These are phyloP conservation scores for Drosophila carrolli DNA, from an alignment of 1,140 invertebrate genomes.

Conservation along the genomic window DNA sequence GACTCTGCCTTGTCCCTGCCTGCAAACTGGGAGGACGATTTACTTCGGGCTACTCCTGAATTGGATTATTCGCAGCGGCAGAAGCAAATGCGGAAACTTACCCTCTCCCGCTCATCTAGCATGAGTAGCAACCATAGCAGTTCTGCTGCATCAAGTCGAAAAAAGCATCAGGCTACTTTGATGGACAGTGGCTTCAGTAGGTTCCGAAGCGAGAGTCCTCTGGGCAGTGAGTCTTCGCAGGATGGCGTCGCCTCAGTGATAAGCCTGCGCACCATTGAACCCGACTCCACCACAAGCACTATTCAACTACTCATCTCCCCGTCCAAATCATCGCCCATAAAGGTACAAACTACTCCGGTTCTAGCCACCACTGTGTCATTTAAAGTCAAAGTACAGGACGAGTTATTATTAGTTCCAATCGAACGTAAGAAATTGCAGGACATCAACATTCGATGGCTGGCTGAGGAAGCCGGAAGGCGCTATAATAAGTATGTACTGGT, in stretches of 20 bases:
- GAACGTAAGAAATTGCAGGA: conserved; percentile 86
- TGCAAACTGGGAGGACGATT: conserved; percentile 50
- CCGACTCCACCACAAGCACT: conserved; percentile 78
- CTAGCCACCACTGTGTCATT: conserved; percentile 84
- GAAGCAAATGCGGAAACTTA: conserved; percentile 61
- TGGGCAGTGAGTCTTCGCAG: conserved; percentile 65
- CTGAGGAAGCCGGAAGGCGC: conserved; percentile 88
- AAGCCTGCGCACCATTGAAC: conserved; percentile 66
- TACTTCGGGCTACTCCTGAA: conserved; percentile 35
- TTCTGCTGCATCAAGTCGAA: conserved; percentile 4
- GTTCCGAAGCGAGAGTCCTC: conserved; percentile 85
- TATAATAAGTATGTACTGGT: conserved; percentile 88
- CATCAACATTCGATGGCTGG: conserved; percentile 89
- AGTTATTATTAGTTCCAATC: conserved; percentile 88
- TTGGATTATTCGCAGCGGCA: conserved; percentile 50
- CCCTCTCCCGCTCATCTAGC: conserved; percentile 59
- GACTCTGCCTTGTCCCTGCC: conserved; percentile 38
- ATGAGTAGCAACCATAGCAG: conserved; percentile 55
- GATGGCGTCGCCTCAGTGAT: conserved; percentile 46
- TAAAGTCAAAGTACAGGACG: conserved; percentile 88
- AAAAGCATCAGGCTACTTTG: conserved; percentile 70
- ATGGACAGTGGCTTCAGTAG: conserved; percentile 80
- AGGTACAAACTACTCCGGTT: conserved; percentile 57
- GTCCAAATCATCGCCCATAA: conserved; percentile 65
- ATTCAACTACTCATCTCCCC: conserved; percentile 78